Conservation (phyloP, 2,888 invertebrate species). For the Heterodera filipjevi region DNA sequence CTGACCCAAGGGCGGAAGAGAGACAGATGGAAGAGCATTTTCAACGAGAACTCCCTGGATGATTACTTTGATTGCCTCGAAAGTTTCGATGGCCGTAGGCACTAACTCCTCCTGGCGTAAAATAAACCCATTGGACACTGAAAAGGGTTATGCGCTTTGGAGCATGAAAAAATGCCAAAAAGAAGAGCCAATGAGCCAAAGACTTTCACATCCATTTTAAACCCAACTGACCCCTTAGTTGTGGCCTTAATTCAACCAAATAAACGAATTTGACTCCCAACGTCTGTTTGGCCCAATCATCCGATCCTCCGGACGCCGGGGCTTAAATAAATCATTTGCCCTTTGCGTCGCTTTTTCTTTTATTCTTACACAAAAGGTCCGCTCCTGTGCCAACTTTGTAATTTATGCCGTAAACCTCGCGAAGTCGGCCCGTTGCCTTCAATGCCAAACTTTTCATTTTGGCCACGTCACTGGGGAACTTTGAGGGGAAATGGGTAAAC, state of each 20-base stretch:
- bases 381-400: slow-evolving; percentile 63
- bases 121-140: slow-evolving; percentile 63
- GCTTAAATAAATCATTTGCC: slow-evolving; percentile 39
- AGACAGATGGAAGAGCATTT: not conserved
- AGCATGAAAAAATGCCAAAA: not conserved
- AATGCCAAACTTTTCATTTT: slow-evolving; percentile 56
- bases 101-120: slow-evolving; percentile 61
- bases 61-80: slow-evolving; percentile 62
- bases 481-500: slow-evolving; percentile 1
- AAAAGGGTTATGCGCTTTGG: slow-evolving; percentile 15
- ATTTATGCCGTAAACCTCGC: slow-evolving; percentile 54
- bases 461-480: slow-evolving; percentile 57
- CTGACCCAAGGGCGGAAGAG: not conserved
- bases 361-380: slow-evolving; percentile 53
- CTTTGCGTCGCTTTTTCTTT: not conserved
- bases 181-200: not conserved
- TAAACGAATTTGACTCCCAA: slow-evolving; percentile 63
- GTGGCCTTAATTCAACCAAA: slow-evolving; percentile 60
- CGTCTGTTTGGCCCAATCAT: slow-evolving; percentile 63
- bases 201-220: too few relatives aligned
- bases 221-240: slow-evolving; percentile 46
- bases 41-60: slow-evolving; percentile 51
- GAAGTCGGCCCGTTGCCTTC: slow-evolving; percentile 48
- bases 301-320: slow-evolving; percentile 61
- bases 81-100: slow-evolving; percentile 62